A percentile compares a stretch with the other conserved stretches of the same genome.
These are phyloP conservation scores for Sigmodon hispidus DNA, from an alignment of 2,113 vertebrate genomes.

Conservation along the genomic window DNA sequence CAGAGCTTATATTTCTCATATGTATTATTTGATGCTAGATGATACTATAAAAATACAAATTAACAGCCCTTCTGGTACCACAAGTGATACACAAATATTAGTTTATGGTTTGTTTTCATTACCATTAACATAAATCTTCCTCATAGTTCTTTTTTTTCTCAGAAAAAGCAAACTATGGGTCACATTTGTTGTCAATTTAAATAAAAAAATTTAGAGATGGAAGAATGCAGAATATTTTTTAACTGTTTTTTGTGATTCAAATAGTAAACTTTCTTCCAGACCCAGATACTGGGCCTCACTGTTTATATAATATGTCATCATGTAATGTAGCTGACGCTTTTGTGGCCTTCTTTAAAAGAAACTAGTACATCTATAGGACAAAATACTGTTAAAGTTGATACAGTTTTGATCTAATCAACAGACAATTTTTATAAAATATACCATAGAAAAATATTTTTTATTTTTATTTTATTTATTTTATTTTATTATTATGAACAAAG, in stretches of 20 bases:
- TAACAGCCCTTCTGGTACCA: not conserved
- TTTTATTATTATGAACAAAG: too few relatives aligned
- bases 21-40: not conserved
- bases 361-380: not conserved
- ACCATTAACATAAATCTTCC: not conserved
- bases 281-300: not conserved
- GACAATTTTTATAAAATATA: not conserved
- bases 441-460: not conserved
- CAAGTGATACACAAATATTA: not conserved
- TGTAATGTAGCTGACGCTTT: not conserved
- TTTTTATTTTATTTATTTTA: too few relatives aligned
- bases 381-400: not conserved
- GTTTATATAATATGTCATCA: not conserved
- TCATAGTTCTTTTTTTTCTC: not conserved
- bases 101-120: not conserved
- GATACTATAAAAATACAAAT: not conserved
- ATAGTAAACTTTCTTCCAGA: not conserved
- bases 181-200: not conserved
- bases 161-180: not conserved
- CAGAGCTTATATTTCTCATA: not conserved
- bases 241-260: not conserved
- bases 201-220: not conserved
- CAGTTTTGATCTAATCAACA: not conserved
- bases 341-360: not conserved
- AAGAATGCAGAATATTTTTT: not conserved